These are phyloP conservation scores for Mythimna pallens DNA, from an alignment of 2,888 invertebrate genomes.

Conservation along the genomic window DNA sequence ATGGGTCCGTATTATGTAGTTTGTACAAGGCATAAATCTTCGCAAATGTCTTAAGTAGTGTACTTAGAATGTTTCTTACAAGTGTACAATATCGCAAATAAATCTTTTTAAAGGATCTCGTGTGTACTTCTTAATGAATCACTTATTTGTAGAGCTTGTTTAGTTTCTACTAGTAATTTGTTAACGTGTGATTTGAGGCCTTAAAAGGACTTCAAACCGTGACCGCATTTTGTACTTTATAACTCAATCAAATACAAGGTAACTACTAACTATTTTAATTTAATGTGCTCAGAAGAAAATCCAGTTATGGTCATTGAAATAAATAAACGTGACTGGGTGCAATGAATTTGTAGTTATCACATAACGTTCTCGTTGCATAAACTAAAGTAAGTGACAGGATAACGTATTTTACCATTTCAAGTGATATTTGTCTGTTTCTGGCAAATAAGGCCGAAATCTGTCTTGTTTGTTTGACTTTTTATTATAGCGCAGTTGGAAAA, in stretches of 20 bases:
- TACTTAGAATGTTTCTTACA: conserved; percentile 73
- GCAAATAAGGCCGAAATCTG: neutral
- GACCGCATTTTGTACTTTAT: conserved; percentile 51
- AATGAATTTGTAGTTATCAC: conserved; percentile 27
- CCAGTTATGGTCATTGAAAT: conserved; percentile 32
- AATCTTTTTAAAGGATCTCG: conserved; percentile 66
- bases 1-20: conserved; percentile 63
- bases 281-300: conserved; percentile 35
- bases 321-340: conserved; percentile 25
- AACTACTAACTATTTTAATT: conserved; percentile 34
- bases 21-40: conserved; percentile 75
- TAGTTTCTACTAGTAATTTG: conserved; percentile 37
- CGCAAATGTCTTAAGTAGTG: conserved; percentile 75
- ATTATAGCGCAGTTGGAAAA: neutral
- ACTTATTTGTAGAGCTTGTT: conserved; percentile 45
- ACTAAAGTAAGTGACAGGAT: conserved; percentile 16
- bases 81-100: conserved; percentile 70
- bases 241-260: conserved; percentile 57
- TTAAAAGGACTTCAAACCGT: conserved; percentile 47
- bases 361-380: conserved; percentile 20
- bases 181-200: conserved; percentile 38
- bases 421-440: conserved; percentile 8
- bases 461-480: neutral
- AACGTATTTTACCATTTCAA: conserved; percentile 22
- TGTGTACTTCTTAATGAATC: conserved; percentile 48